Base-by-base conservation (phyloP, 2,797 vertebrate species). In the Micrastur ruficollis region DNA sequence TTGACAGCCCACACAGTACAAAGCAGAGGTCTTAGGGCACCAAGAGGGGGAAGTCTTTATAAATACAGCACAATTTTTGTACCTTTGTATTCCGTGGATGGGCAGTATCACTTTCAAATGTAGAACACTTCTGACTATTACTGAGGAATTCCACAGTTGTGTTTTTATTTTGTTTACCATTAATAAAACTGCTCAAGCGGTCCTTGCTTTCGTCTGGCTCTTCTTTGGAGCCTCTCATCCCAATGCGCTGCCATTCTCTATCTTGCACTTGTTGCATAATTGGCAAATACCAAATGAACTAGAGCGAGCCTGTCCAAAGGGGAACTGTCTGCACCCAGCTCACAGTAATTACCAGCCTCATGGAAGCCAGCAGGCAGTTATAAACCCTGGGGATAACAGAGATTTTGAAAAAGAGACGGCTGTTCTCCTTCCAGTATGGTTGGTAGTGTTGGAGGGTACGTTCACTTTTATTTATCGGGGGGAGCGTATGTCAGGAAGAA, bases 1-100 rank as follows among this genome's bases (percentile, higher is more conserved):
- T 76, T 92, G 74, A 72, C 84, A 87, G 90, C 85, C 76, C 85
- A 76, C 80, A 56, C 38, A 90, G 58, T 11, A 90, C 73, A 81
- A 75, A 92, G 93, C 74, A 52, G 75, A 90, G 88, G 88, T 95
- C 91, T 93, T 6, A 84, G 81, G 73, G 73, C 86, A 94, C 71
- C 21, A 25, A 61, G 59, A 90, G 62, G 67, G 52, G 73, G 34
- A 89, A 73, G 47, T 34, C 88, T 90, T 63, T n/a, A 89, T 16
- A 87, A 50, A 90, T 13, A 47, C 42, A 61, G 55, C 44, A 52
- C 14, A 9, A 42, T 63, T 90, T 84, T 67, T 70, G 52, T 36
- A 76, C 47, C 59, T 79, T 44, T 61, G 38, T 88, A 15, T 73
- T 81, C 63, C 2, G 1, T 56, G 85, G 74, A 76, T 16, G 8